Evolutionary conservation across 2,888 invertebrate genomes (phyloP).

Genomic region (Flexamia atlantica): DNA sequence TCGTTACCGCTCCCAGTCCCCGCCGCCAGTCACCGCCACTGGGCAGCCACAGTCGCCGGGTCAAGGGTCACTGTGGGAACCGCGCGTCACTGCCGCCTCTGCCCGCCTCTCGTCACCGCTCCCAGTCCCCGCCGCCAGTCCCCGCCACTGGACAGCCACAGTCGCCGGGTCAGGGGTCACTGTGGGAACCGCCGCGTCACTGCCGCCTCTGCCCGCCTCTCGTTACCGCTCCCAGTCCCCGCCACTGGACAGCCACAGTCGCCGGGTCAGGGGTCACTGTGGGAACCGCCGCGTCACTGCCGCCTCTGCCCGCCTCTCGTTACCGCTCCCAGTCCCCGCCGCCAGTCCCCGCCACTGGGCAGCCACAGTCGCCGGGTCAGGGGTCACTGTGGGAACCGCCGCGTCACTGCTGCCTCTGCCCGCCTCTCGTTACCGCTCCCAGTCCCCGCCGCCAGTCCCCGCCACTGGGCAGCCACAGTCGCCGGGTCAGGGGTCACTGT

Average conservation of each 20-base stretch:
- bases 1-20: too few species aligned
- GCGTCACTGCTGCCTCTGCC: background rate
- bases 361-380: background rate
- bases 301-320: background rate
- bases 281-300: background rate
- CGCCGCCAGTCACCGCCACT: conserved; percentile 8
- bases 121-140: too few species aligned
- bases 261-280: background rate
- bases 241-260: conserved; percentile 4
- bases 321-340: too few species aligned
- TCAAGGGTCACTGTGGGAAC: conserved; percentile 18
- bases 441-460: too few species aligned
- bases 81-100: background rate
- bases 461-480: conserved; percentile 9
- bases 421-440: too few species aligned
- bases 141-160: conserved; percentile 8
- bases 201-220: background rate
- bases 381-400: conserved; percentile 22
- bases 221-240: too few species aligned
- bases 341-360: conserved; percentile 25
- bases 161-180: background rate
- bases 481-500: background rate
- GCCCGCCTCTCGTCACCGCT: background rate
- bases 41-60: background rate
- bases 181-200: conserved; percentile 13